phyloP scores from a whole-genome alignment of 2,797 vertebrate genomes.

The Orientallactaga sibirica region DNA sequence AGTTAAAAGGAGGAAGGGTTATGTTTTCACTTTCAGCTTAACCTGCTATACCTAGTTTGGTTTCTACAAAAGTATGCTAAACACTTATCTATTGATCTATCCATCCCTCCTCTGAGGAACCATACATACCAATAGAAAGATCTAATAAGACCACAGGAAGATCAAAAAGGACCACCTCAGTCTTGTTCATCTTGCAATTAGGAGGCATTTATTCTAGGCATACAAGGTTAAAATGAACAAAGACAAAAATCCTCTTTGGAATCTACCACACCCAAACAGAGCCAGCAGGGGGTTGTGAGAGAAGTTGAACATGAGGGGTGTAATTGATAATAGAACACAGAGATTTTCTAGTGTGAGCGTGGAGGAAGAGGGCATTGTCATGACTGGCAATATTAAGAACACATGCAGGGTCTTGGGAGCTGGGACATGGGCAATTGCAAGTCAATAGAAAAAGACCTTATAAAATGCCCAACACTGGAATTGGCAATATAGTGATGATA shows the following conservation, averaged over 20 bases:
- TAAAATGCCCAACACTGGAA: neutral
- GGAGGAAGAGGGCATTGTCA: neutral
- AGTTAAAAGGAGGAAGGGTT: too few relatives aligned
- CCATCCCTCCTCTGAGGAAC: neutral
- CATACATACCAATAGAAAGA: neutral
- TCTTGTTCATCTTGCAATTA: too few relatives aligned
- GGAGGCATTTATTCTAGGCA: too few relatives aligned
- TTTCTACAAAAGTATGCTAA: neutral
- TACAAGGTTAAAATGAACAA: too few relatives aligned
- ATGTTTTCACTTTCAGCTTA: too few relatives aligned
- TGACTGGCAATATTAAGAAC: neutral
- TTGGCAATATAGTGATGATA: neutral
- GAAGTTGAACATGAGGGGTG: neutral
- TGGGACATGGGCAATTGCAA: neutral
- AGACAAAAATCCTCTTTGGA: too few relatives aligned
- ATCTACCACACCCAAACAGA: neutral
- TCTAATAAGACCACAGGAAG: neutral
- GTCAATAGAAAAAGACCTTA: neutral
- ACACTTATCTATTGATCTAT: neutral
- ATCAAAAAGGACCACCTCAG: too few relatives aligned
- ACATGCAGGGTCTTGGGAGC: neutral
- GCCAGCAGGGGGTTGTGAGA: neutral
- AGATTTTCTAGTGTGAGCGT: neutral
- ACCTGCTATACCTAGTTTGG: neutral
- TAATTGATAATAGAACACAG: neutral